Evolutionary conservation across 2,113 vertebrate species (phyloP), one percentile per base, ranked within the genome.

Genomic region (Hirundichthys speculiger): DNA sequence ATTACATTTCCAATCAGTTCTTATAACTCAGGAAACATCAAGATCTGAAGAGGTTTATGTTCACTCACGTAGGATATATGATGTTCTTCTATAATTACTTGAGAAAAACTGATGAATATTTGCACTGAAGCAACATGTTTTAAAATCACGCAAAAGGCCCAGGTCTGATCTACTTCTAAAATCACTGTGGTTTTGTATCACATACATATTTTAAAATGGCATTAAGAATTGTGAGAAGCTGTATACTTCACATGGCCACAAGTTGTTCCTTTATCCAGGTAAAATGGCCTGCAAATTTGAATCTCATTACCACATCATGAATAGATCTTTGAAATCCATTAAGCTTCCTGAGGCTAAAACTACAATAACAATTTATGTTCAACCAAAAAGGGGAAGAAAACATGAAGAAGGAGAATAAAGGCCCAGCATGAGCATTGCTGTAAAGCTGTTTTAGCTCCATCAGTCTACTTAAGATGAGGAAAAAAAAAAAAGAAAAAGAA

Each of bases 221-320:
- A 43, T 15, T 19, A 53, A 20, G 69, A 34, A 59, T 49, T 58
- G 43, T 51, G 30, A 20, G 24, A 72, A 81, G 43, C 19, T 3
- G 57, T 41, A 57, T 60, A 79, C 51, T 69, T 15, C 46, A 75
- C 40, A 57, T 63, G 73, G 79, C 65, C 66, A 69, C 67, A 71
- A 74, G 51, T 41, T 8, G 30, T 60, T 64, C 67, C 61, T 69
- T 77, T 66, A 19, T 53, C 80, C 64, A 80, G 77, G 75, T 84
- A 82, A 64, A 79, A 75, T 49, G 52, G 75, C 74, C 71, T 56
- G 67, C 47, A 72, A 73, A 84, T 79, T 66, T 80, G 84, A 87
- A 90, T 85, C 77, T 88, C 81, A 87, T 86, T 86, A 85, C 75
- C 88, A 85, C 85, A 67, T 84, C 81, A 84, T 86, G 81, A 88